A percentile compares a stretch with the other conserved stretches of the same genome.
These are phyloP conservation scores for Pampusana beccarii DNA, from an alignment of 2,113 vertebrate genomes.

Conservation along the genomic window DNA sequence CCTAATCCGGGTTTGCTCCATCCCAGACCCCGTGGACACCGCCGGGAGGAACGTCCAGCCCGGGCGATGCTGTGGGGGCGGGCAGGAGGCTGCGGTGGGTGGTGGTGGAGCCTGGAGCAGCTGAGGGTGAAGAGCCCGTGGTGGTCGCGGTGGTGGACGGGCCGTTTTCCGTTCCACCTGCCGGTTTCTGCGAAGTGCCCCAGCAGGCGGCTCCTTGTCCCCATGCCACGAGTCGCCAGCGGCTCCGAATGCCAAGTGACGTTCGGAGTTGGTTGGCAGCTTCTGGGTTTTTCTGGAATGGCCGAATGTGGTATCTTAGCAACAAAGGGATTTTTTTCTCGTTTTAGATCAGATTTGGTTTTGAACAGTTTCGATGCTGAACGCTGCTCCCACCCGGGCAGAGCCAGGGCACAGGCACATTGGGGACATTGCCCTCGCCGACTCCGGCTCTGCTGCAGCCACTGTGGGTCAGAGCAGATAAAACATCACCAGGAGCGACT, in stretches of 20 bases:
- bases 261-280: background rate
- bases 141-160: rapidly evolving
- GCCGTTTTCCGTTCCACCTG: rapidly evolving
- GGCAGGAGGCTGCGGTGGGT: too few relatives aligned
- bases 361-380: background rate
- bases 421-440: rapidly evolving
- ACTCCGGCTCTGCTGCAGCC: background rate
- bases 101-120: background rate
- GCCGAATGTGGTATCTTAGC: conserved; percentile 56
- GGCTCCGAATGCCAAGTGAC: background rate
- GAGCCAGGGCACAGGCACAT: background rate
- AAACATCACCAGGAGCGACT: background rate
- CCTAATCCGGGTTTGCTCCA: background rate
- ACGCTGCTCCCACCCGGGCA: background rate
- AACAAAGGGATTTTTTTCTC: conserved; percentile 43
- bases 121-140: background rate
- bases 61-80: too few relatives aligned
- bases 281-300: conserved; percentile 21
- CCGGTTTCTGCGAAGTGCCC: rapidly evolving
- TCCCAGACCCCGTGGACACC: background rate
- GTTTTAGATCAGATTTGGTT: background rate
- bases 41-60: background rate
- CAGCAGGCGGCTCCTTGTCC: background rate
- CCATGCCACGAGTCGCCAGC: rapidly evolving
- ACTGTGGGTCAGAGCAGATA: rapidly evolving